Percentiles rank a stretch among this genome's conserved stretches.
These are phyloP conservation scores for Plebejus anna DNA, from an alignment of 2,888 invertebrate species.

Conservation along the genomic window DNA sequence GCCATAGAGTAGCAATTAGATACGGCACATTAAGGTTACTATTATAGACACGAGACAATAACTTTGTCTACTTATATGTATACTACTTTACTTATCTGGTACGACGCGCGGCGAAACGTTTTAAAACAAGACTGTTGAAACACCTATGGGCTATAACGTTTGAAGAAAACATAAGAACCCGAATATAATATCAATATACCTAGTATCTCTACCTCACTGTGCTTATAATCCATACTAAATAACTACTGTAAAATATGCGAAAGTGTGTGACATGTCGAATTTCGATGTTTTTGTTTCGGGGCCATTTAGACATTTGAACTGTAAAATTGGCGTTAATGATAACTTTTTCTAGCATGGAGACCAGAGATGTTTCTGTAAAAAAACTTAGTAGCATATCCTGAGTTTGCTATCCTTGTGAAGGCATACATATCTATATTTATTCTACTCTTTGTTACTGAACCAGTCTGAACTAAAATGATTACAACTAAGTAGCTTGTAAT, in stretches of 20 bases:
- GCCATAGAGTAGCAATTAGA: conserved; percentile 12
- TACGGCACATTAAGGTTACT: conserved; percentile 4
- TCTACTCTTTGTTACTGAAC: neutral
- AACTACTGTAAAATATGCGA: too few species aligned
- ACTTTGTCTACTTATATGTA: neutral
- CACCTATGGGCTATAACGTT: neutral
- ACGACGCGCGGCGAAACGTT: neutral
- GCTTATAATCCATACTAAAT: too few species aligned
- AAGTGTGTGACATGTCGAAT: too few species aligned
- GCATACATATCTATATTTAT: neutral
- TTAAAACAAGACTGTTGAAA: neutral
- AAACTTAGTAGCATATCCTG: too few species aligned
- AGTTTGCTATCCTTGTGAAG: neutral
- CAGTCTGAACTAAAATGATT: neutral
- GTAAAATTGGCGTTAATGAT: too few species aligned
- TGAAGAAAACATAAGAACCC: neutral
- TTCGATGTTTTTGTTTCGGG: too few species aligned
- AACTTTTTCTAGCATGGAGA: too few species aligned
- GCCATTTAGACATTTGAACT: too few species aligned
- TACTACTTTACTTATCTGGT: too few species aligned
- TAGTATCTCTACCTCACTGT: too few species aligned
- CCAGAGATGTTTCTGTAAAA: too few species aligned
- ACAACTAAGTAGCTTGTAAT: conserved; percentile 9
- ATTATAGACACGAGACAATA: conserved; percentile 12
- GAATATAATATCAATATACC: neutral